These are phyloP conservation scores for Nasonia giraulti DNA, from an alignment of 1,140 invertebrate species.

Conservation along the genomic window DNA sequence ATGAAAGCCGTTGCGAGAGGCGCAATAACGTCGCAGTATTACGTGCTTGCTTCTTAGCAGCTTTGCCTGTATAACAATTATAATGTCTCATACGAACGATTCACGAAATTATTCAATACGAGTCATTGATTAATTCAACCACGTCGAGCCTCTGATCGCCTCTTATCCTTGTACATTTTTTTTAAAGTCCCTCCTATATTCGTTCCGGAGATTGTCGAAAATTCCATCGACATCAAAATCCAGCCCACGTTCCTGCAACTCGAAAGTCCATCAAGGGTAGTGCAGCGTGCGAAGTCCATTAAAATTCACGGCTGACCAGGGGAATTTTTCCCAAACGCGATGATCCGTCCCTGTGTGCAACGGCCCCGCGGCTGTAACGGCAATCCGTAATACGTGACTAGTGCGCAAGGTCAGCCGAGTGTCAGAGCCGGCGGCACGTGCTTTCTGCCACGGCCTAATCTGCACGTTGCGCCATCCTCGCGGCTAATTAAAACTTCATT, in stretches of 20 bases:
- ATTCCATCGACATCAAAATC: too few relatives aligned
- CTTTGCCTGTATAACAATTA: neutral
- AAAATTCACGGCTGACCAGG: slow-evolving; percentile 1
- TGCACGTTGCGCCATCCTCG: neutral
- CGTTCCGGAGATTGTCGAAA: too few relatives aligned
- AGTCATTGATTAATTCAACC: too few relatives aligned
- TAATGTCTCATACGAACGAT: neutral
- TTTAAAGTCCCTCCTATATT: too few relatives aligned
- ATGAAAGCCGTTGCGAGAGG: neutral
- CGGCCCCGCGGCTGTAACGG: neutral
- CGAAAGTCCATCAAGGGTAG: neutral
- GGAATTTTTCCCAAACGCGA: neutral
- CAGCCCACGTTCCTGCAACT: too few relatives aligned
- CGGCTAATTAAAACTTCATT: slow-evolving; percentile 45
- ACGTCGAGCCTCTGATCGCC: too few relatives aligned
- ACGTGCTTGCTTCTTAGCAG: neutral
- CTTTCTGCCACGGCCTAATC: neutral
- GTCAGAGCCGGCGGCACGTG: neutral
- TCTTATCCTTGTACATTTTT: too few relatives aligned
- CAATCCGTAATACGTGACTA: slow-evolving; percentile 56
- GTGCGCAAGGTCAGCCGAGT: slow-evolving; percentile 49
- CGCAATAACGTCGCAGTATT: neutral
- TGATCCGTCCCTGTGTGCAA: neutral
- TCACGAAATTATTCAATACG: too few relatives aligned
- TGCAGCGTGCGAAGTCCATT: neutral